Conservation (phyloP, 2,888 invertebrate genomes). For the Cryptus viduatorius region DNA sequence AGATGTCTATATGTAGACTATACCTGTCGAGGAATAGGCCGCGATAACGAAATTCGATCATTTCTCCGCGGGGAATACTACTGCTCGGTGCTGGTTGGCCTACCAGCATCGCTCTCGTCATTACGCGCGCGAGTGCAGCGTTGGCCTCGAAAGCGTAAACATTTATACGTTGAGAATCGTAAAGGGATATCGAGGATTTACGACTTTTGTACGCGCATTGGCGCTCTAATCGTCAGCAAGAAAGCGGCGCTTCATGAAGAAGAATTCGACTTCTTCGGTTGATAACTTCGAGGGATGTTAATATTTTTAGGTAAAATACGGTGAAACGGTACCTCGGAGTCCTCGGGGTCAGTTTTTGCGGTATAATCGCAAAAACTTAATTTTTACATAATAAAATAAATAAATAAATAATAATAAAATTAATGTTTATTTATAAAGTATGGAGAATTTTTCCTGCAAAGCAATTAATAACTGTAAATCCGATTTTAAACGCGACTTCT, state of each 20-base stretch:
- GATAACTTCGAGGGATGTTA: not conserved
- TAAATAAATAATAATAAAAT: no score
- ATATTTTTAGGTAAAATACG: not conserved
- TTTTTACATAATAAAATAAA: no score
- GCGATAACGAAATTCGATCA: slow-evolving; percentile 10
- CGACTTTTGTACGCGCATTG: slow-evolving; percentile 42
- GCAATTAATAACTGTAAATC: no score
- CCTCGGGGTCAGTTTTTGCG: no score
- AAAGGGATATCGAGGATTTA: slow-evolving; percentile 48
- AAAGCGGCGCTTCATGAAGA: not conserved
- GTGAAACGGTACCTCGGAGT: no score
- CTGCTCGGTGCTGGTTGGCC: not conserved
- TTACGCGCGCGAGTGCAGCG: slow-evolving; percentile 49
- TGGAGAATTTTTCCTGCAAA: no score
- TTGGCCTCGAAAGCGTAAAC: slow-evolving; percentile 56
- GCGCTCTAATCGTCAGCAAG: slow-evolving; percentile 21
- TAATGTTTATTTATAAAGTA: no score
- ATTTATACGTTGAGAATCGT: slow-evolving; percentile 64
- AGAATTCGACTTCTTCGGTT: not conserved
- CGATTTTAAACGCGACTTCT: no score
- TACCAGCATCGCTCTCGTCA: slow-evolving; percentile 50
- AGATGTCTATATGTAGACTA: not conserved
- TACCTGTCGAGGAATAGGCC: not conserved
- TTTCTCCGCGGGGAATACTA: not conserved
- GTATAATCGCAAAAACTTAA: no score